These are phyloP conservation scores for Drosophila burlai DNA, from an alignment of 1,140 invertebrate species.

Conservation along the genomic window DNA sequence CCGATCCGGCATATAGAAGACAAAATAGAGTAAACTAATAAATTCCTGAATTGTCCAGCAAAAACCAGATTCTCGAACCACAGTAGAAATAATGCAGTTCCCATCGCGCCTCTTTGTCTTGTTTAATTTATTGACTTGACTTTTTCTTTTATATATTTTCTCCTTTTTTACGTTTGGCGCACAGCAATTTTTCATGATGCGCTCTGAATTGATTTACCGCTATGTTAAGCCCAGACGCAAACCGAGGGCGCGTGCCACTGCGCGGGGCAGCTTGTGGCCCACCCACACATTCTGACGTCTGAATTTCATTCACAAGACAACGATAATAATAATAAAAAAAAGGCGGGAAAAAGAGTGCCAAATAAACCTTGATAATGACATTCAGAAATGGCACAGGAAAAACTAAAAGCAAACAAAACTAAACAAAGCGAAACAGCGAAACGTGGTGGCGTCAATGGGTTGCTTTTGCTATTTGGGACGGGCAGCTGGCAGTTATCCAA, in stretches of 20 bases:
- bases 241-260: conserved; percentile 12
- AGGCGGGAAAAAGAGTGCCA: conserved; percentile 65
- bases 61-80: neutral
- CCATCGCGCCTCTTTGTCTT: conserved; percentile 23
- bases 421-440: conserved; percentile 27
- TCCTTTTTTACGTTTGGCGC: conserved; percentile 20
- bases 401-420: conserved; percentile 40
- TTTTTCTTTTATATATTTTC: conserved; percentile 7
- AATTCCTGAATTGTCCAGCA: neutral
- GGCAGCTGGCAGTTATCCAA: conserved; percentile 76
- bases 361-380: conserved; percentile 83
- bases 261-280: neutral
- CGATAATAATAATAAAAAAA: conserved; percentile 40
- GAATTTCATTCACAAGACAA: conserved; percentile 57
- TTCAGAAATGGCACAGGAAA: conserved; percentile 55
- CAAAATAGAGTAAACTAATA: neutral
- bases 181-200: conserved; percentile 37
- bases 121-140: conserved; percentile 38
- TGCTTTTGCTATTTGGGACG: conserved; percentile 26
- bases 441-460: conserved; percentile 56
- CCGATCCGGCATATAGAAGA: too few relatives aligned
- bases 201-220: conserved; percentile 43
- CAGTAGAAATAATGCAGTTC: conserved; percentile 18
- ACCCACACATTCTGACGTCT: conserved; percentile 24
- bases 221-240: conserved; percentile 28